phyloP scores from a whole-genome alignment of 2,888 invertebrate species.

The Ornithoptera priamus region DNA sequence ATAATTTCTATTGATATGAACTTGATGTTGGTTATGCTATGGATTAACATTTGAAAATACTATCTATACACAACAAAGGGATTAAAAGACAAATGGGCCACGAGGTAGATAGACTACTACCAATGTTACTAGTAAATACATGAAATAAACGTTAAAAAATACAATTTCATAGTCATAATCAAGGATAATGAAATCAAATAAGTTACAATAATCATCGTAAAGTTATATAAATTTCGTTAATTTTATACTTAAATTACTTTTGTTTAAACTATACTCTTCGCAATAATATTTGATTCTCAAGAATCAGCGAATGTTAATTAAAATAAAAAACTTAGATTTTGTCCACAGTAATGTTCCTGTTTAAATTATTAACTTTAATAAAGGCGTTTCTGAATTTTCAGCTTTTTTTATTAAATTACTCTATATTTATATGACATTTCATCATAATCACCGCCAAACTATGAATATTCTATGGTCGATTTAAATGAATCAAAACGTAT shows the following conservation, averaged over 20 bases:
- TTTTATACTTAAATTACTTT: no score
- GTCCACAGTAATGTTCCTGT: background rate
- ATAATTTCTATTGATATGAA: background rate
- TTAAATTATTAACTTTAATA: background rate
- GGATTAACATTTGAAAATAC: background rate
- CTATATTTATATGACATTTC: background rate
- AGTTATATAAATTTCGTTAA: no score
- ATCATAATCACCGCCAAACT: constrained; percentile 3
- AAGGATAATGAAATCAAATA: no score
- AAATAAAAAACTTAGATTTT: background rate
- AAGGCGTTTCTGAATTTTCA: background rate
- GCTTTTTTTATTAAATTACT: background rate
- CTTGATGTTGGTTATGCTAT: background rate
- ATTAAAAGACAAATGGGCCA: background rate
- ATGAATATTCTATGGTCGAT: constrained; percentile 5
- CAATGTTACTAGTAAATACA: no score
- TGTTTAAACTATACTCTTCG: no score
- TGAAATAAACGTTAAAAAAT: no score
- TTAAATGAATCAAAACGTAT: constrained; percentile 5
- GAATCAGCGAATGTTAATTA: background rate
- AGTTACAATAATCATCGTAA: no score
- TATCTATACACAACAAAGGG: background rate
- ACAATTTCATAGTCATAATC: no score
- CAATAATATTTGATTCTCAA: no score
- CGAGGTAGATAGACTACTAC: no score